phyloP scores from a whole-genome alignment of 1,140 invertebrate species.

The Monomorium pharaonis region DNA sequence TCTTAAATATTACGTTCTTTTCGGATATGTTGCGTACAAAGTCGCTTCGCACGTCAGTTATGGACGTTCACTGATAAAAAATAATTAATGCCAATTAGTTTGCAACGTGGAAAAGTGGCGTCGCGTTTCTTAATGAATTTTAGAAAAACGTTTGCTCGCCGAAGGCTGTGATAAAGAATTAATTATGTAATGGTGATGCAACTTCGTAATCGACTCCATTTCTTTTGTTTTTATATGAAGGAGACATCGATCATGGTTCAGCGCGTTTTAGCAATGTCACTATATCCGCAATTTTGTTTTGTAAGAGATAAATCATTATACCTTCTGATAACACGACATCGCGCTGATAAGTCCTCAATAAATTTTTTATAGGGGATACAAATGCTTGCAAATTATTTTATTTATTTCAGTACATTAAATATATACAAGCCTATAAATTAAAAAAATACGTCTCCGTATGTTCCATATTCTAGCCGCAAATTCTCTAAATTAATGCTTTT shows the following conservation, averaged over 20 bases:
- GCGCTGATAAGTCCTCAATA: not conserved
- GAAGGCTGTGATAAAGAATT: not conserved
- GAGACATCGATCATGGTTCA: not conserved
- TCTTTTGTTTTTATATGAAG: not conserved
- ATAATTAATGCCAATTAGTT: not conserved
- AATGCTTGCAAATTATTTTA: not conserved
- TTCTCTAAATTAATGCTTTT: not conserved
- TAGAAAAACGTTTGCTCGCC: not conserved
- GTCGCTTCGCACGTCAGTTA: not conserved
- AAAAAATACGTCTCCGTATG: not conserved
- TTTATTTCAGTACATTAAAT: not conserved
- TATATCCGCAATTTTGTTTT: slow-evolving; percentile 6
- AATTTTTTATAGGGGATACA: not conserved
- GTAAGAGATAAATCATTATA: slow-evolving; percentile 34
- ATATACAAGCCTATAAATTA: not conserved
- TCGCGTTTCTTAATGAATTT: not conserved
- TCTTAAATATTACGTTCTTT: not conserved
- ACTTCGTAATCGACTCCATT: not conserved
- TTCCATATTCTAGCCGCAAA: not conserved
- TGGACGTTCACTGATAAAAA: not conserved
- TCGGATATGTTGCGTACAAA: not conserved
- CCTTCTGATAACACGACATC: not conserved
- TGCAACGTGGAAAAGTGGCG: not conserved
- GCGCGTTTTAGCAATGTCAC: not conserved
- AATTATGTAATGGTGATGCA: not conserved